Base-by-base conservation (phyloP, 2,797 vertebrate genomes). In the Triplophysa yarkandensis region DNA sequence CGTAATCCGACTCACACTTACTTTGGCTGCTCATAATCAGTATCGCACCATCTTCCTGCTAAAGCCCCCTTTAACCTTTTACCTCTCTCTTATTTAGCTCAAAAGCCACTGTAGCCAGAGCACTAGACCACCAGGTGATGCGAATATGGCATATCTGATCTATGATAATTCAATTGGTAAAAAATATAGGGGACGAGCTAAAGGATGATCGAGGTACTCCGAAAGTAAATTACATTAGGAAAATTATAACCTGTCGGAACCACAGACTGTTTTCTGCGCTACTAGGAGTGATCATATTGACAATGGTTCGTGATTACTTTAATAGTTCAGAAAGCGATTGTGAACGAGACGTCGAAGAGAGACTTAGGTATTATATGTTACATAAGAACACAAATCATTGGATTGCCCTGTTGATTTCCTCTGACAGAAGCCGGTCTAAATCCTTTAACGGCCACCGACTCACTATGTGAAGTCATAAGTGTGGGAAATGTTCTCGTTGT, bases 1-100 rank as follows among this genome's bases (percentile, higher is more conserved):
- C 50, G 58, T 50, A 50, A 60, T 28, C 39, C 52, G 43, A 30
- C 63, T 60, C 52, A 60, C 32, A 60, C 61, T 54, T 57, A 43
- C 54, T 77, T 71, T 68, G 54, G 62, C 68, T 67, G 62, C 63
- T 73, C 57, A 69, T 78, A 68, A 78, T 69, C 57, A 69, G 60
- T 61, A n/a, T 75, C 64, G 46, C 64, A 75, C 72, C 54, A 61
- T 41, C 72, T 48, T 68, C 30, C 63, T 75, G 72, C 54, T 75
- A 75, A 75, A 67, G 27, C 64, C 23, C 55, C 66, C 63, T 44
- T 66, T 68, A 64, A 44, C 74, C 70, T 58, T 16, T 80, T 44
- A 50, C 71, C 66, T 39, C 23, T 27, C 34, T 32, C 48, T 46
- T 54, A 74, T 60, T 46, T 44, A 70, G 50, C 67, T 39, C 50